Evolutionary conservation across 2,888 invertebrate species (phyloP), one percentile per base, ranked within the genome.

Genomic region (Philereme vetulata): DNA sequence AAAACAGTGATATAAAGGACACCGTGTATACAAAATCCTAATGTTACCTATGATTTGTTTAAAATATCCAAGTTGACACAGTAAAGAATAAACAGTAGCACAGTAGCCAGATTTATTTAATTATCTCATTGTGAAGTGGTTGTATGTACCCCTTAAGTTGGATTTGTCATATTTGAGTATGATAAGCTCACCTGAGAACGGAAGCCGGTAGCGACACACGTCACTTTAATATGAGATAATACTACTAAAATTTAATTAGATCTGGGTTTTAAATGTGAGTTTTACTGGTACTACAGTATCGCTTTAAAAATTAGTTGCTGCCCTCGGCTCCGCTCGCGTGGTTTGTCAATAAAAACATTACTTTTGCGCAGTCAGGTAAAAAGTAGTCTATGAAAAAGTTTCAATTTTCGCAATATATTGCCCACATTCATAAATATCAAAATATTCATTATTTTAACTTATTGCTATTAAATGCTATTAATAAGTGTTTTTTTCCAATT

Each of bases 111-210:
- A 48, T 44, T 56, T 43, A 35, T 71, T 69, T 67, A 66, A 68
- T 61, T 68, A 57, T 54, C 51, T 65, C 63, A 72, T 72, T 72
- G 70, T 68, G 63, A 72, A 76, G 72, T 73, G 74, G 74, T 75
- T 74, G 71, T 66, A 74, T 68, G 10, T 36, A 70, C 71, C 74
- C 76, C 10, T 6, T 76, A 74, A 76, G 80, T 84, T 82, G 81
- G 83, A 85, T 85, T 85, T 84, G 85, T 88, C 82, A 87, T 87
- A 89, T 90, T 90, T 90, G 84, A 71, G 63, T 71, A 68, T 88
- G 90, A 90, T 90, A 90, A 89, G 78, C 75, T 50, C 32, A 61
- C 80, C 79, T 89, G 88, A 84, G 89, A 90, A 88, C 90, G 90
- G 90, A 90, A 88, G 89, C 68, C 62, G 67, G 71, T 70, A 77